Base-by-base conservation (phyloP, 2,113 vertebrate species). In the Nesogale talazaci region DNA sequence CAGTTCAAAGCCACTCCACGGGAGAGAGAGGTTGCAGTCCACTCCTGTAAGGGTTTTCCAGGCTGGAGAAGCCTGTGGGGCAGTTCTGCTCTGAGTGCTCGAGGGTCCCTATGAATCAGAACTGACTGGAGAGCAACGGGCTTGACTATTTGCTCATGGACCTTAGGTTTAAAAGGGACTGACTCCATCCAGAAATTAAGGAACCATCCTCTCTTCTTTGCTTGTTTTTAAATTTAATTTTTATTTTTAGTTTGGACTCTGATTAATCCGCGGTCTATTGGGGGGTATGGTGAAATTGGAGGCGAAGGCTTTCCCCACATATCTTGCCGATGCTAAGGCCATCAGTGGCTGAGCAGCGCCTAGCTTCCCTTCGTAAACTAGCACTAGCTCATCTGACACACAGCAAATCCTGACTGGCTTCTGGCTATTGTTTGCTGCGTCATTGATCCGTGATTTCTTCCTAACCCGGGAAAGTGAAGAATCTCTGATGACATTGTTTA, bases 391-490 rank as follows among this genome's bases (percentile, higher is more conserved):
- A 5, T 4, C 38, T 69, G 20, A 16, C 25, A 0, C 0, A 2
- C 25, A 40, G 29, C 52, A 31, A 34, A 56, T 22, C 12, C 84
- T 17, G 75, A 38, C 8, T n/a, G 6, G n/a, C 25, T 16, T 56
- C 56, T 16, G 75, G 65, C 40, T 14, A 3, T 6, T 19, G 5
- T 9, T 56, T n/a, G 0, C 20, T 8, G 9, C 1, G n/a, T 38
- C 69, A 2, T 0, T 23, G 14, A 3, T 8, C 0, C 4, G 4
- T 6, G 1, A 1, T 31, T 42, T 9, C 27, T 27, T 15, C 42
- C 11, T 2, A 29, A 0, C 1, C 40, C 12, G 0, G 4, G 0
- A 16, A 72, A 12, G 14, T 2, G 22, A 78, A 1, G 7, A 65
- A 14, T 2, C 19, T 1, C 34, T 17, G 1, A 3, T 25, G n/a